These are phyloP conservation scores for Enoplosus armatus DNA, from an alignment of 2,797 vertebrate species.

Conservation along the genomic window DNA sequence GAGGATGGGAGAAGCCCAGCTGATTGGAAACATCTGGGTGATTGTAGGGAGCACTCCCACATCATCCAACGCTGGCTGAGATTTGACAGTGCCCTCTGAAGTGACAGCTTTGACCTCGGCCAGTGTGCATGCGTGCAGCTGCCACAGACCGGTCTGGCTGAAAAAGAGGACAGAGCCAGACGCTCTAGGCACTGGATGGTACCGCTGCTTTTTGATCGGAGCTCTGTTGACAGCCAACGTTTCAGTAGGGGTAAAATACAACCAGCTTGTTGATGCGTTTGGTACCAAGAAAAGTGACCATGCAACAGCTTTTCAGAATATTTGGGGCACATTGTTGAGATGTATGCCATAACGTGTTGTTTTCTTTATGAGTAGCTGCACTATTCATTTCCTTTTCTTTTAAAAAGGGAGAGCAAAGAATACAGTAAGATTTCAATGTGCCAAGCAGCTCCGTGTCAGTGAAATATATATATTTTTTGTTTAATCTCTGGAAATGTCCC, in stretches of 20 bases:
- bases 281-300: slow-evolving; percentile 57
- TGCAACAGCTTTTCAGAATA: slow-evolving; percentile 61
- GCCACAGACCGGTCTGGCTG: slow-evolving; percentile 78
- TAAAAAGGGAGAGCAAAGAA: slow-evolving; percentile 4
- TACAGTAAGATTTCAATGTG: neutral
- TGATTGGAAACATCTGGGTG: slow-evolving; percentile 89
- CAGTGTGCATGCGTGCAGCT: slow-evolving; percentile 82
- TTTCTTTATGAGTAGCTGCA: slow-evolving; percentile 42
- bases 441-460: slow-evolving; percentile 1
- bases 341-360: slow-evolving; percentile 47
- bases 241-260: slow-evolving; percentile 73
- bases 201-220: slow-evolving; percentile 79
- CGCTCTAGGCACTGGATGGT: slow-evolving; percentile 82
- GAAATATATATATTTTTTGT: slow-evolving; percentile 14
- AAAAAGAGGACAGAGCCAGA: slow-evolving; percentile 79
- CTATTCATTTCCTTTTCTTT: neutral
- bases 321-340: slow-evolving; percentile 48
- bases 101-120: slow-evolving; percentile 88
- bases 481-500: slow-evolving; percentile 8
- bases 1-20: slow-evolving; percentile 78
- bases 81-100: slow-evolving; percentile 87
- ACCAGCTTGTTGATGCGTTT: slow-evolving; percentile 68
- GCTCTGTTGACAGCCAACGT: slow-evolving; percentile 77
- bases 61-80: slow-evolving; percentile 83
- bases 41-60: slow-evolving; percentile 84